These are phyloP conservation scores for Percopsis omiscomaycus DNA, from an alignment of 2,797 vertebrate species.

Conservation along the genomic window DNA sequence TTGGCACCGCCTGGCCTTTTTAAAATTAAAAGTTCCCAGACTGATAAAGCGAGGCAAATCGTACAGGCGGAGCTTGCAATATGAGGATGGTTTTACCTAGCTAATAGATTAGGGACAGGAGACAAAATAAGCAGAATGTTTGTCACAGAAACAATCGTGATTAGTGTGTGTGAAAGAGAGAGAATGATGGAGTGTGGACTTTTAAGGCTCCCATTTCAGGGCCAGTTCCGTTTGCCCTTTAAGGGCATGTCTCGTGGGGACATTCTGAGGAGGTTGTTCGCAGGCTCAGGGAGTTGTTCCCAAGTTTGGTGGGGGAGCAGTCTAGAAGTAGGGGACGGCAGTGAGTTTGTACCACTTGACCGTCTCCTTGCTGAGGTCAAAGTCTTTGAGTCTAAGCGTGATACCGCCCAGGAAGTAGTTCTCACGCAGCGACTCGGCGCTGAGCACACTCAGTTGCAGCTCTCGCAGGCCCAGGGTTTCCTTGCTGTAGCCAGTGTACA, in stretches of 20 bases:
- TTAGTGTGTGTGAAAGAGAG: conserved; percentile 48
- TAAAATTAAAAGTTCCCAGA: no score
- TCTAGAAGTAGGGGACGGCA: conserved; percentile 85
- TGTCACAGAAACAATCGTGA: conserved; percentile 66
- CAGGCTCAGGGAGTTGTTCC: conserved; percentile 8
- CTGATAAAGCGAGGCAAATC: no score
- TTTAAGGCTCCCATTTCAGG: conserved; percentile 25
- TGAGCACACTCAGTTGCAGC: conserved; percentile 94
- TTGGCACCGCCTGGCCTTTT: no score
- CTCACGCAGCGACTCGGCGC: conserved; percentile 93
- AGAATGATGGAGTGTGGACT: conserved; percentile 12
- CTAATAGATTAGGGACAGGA: conserved; percentile 9
- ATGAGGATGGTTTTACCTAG: no score
- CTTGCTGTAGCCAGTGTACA: conserved; percentile 94
- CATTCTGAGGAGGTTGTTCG: conserved; percentile 2
- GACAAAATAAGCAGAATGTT: conserved; percentile 55
- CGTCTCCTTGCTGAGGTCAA: conserved; percentile 96
- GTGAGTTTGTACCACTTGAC: conserved; percentile 95
- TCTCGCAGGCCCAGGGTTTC: conserved; percentile 90
- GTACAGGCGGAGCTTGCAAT: no score
- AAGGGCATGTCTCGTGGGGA: conserved; percentile 10
- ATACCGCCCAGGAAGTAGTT: conserved; percentile 95
- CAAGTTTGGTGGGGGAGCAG: background rate
- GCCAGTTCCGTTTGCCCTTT: conserved; percentile 17
- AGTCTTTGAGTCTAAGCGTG: conserved; percentile 93